Percentiles rank a stretch among this genome's conserved stretches.
These are phyloP conservation scores for Caenorhabditis remanei DNA, from an alignment of 1,140 invertebrate species.

Conservation along the genomic window DNA sequence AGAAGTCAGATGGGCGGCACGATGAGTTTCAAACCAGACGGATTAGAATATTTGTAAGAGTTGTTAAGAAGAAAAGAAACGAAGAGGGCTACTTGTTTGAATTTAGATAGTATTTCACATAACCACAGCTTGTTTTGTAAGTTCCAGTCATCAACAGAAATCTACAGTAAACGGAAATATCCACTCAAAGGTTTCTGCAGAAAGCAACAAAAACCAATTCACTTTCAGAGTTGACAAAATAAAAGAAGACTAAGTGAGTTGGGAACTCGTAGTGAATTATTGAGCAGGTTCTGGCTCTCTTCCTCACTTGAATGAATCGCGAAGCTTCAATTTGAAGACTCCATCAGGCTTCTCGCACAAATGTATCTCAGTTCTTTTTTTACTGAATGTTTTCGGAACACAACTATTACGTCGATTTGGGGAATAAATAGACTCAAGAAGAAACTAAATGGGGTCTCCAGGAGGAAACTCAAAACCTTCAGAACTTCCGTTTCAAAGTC, in stretches of 20 bases:
- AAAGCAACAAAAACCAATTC: background rate
- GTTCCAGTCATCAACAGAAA: too few relatives aligned
- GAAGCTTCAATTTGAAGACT: too few relatives aligned
- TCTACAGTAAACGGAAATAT: too few relatives aligned
- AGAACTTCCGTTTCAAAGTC: slow-evolving; percentile 26
- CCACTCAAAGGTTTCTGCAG: too few relatives aligned
- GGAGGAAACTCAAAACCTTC: background rate
- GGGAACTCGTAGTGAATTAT: slow-evolving; percentile 41
- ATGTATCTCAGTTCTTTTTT: too few relatives aligned
- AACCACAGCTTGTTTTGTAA: too few relatives aligned
- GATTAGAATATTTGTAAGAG: background rate
- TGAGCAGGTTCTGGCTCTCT: slow-evolving; percentile 1
- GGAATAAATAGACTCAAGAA: background rate
- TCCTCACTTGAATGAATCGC: background rate
- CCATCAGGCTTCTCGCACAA: too few relatives aligned
- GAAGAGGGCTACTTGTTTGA: too few relatives aligned
- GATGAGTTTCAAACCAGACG: slow-evolving; percentile 11
- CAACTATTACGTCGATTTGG: too few relatives aligned
- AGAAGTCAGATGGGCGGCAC: slow-evolving; percentile 2
- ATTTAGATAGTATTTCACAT: too few relatives aligned
- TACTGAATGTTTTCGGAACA: too few relatives aligned
- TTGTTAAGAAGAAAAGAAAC: background rate
- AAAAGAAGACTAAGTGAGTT: slow-evolving; percentile 1
- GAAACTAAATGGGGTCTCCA: background rate
- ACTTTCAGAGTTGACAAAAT: background rate